Evolutionary conservation across 2,888 invertebrate genomes (phyloP).

Genomic region (Ophion obscuratus): DNA sequence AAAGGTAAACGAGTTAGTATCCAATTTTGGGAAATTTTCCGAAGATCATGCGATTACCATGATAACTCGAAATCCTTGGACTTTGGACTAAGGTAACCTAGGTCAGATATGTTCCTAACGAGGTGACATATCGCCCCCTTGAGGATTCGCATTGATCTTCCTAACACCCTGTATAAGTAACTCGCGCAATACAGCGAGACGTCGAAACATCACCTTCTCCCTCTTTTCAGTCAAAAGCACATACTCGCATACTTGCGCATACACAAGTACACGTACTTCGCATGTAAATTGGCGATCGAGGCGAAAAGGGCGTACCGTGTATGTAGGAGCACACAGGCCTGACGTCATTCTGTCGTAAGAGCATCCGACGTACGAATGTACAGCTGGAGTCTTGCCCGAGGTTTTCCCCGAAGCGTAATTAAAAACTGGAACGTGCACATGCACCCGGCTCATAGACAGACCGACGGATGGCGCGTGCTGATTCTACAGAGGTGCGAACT

Average conservation of each 20-base stretch:
- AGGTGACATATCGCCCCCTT: too few relatives aligned
- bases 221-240: conserved; percentile 29
- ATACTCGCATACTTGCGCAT: not conserved
- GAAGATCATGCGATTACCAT: too few relatives aligned
- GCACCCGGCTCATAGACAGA: conserved; percentile 59
- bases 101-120: too few relatives aligned
- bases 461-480: conserved; percentile 48
- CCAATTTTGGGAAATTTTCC: too few relatives aligned
- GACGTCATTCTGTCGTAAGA: conserved; percentile 28
- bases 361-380: conserved; percentile 16
- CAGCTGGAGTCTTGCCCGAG: conserved; percentile 44
- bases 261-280: not conserved
- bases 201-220: conserved; percentile 43
- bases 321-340: not conserved
- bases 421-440: conserved; percentile 73
- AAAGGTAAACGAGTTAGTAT: too few relatives aligned
- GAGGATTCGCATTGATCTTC: too few relatives aligned
- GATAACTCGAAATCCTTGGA: too few relatives aligned
- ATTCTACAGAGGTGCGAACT: conserved; percentile 21
- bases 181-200: conserved; percentile 49
- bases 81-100: too few relatives aligned
- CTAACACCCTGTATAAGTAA: not conserved
- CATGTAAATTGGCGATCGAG: not conserved
- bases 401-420: conserved; percentile 74
- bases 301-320: conserved; percentile 5